These are phyloP conservation scores for Pseudopipra pipra DNA, from an alignment of 2,113 vertebrate genomes.

Conservation along the genomic window DNA sequence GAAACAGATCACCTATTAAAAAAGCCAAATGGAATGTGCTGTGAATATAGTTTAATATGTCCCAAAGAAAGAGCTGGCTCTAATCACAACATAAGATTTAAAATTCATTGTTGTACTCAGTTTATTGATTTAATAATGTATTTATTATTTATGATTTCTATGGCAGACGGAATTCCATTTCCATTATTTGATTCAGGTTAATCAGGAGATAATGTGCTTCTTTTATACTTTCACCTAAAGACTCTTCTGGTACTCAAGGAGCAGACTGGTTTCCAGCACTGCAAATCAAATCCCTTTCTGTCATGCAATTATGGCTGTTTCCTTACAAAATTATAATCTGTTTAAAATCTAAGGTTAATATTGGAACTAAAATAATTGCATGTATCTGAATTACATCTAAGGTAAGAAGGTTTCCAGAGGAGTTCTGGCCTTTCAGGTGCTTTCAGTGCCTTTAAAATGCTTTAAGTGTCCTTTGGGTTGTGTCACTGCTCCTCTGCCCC, in stretches of 20 bases:
- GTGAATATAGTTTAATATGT: constrained; percentile 21
- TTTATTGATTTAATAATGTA: constrained; percentile 53
- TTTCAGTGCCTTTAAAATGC: background rate
- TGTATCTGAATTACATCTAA: background rate
- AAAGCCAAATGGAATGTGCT: constrained; percentile 28
- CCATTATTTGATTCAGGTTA: constrained; percentile 27
- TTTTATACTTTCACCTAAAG: constrained; percentile 2
- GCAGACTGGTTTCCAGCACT: background rate
- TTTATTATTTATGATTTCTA: constrained; percentile 57
- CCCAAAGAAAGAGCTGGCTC: constrained; percentile 49
- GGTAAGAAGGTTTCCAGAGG: background rate
- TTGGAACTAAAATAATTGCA: background rate
- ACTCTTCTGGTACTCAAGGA: background rate
- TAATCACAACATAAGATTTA: constrained; percentile 25
- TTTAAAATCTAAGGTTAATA: background rate
- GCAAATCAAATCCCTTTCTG: background rate
- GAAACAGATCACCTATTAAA: constrained; percentile 65
- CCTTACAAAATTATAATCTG: background rate
- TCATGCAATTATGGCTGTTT: background rate
- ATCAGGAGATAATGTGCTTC: constrained; percentile 20
- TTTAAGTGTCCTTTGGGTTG: background rate
- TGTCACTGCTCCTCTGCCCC: background rate
- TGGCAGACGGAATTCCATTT: constrained; percentile 17
- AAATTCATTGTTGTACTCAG: constrained; percentile 33
- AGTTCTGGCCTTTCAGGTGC: background rate